Base-by-base conservation (phyloP, 2,797 vertebrate genomes). In the Chaetodon trifasciatus region DNA sequence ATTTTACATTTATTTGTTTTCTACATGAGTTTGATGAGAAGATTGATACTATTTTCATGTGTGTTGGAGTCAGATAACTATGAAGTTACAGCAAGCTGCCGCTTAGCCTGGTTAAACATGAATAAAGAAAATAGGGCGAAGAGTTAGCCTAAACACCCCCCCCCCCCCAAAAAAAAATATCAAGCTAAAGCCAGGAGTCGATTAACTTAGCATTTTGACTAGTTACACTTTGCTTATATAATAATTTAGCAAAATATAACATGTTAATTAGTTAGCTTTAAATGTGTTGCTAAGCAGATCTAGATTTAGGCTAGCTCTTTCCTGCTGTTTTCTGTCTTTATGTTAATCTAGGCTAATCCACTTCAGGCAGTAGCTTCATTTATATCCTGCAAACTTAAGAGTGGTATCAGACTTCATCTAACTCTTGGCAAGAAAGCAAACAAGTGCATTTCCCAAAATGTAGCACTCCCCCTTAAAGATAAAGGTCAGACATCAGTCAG, bases 401-500 rank as follows among this genome's bases (percentile, higher is more conserved):
- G 53, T 46, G 28, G 23, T n/a, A 46, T 71, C 19, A 66, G 46
- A 28, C 24, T 0, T 52, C 16, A 65, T 62, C n/a, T 6, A 57
- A 58, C 24, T 56, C 44, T 63, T 12, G 1, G 46, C 21, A 69
- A 69, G 17, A 72, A 52, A 46, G 46, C 23, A 24, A 79, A 70
- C 56, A 16, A 50, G 8, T 5, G 6, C 10, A 52, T 66, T 77
- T 64, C 56, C 72, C 19, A 70, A 81, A 73, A 74, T 63, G 68
- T 49, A 42, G 35, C 69, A 76, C 44, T 60, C 15, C 58, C 74
- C 42, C 39, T 71, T 66, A n/a, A 28, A 67, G 68, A 75, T 70
- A 63, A 78, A 60, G 69, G 68, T 71, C 52, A 64, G 55, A 61
- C 58, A 69, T 69, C 49, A 56, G 52, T 69, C 52, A 57, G 21